Evolutionary conservation across 64 coral and sea anemone species (phyloP), one percentile per base, ranked within the genome.

Genomic region (Montipora capricornis): DNA sequence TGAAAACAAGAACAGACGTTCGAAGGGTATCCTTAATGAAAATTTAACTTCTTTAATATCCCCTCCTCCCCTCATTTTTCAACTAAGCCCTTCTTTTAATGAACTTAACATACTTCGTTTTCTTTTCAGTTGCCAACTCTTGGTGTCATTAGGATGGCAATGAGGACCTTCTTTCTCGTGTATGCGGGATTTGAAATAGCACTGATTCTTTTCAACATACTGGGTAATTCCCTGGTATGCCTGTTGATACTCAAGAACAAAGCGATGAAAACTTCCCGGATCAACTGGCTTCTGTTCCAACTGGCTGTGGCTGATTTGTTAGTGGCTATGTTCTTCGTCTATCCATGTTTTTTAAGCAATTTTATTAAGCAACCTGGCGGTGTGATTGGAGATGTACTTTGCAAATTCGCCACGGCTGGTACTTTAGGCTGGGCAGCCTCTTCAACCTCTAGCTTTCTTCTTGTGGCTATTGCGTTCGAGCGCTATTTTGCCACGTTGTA

Each of bases 231-330:
- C 15, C 19, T 93, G 55, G 91, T 93, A 5, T 93, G 91, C 62
- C 5, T 87, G 4, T 24, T 93, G 44, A 83, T 93, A 50, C 47
- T 78, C 3, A 83, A 66, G 44, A 79, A 79, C 26, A 85, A 44
- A 16, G n/a, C 81, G 4, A 87, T 93, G 91, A 87, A 84, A 44
- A 87, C 73, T 6, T 87, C 84, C 17, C 76, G 37, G 37, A 37
- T 76, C 20, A 93, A 93, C 83, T 70, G 67, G 46, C 73, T 93
- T 77, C 58, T 93, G 3, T 82, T 93, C 0, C 74, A 93, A 61
- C 55, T 93, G 20, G 91, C 91, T 62, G 49, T 93, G 8, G 81
- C 91, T 11, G 91, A 93, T 47, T 51, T 93, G 44, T 57, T 93
- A 13, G 51, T 77, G 1, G 91, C 81, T 26, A 19, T 87, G 2